phyloP scores from a whole-genome alignment of 1,140 invertebrate species.

The Drosophila murphyi region DNA sequence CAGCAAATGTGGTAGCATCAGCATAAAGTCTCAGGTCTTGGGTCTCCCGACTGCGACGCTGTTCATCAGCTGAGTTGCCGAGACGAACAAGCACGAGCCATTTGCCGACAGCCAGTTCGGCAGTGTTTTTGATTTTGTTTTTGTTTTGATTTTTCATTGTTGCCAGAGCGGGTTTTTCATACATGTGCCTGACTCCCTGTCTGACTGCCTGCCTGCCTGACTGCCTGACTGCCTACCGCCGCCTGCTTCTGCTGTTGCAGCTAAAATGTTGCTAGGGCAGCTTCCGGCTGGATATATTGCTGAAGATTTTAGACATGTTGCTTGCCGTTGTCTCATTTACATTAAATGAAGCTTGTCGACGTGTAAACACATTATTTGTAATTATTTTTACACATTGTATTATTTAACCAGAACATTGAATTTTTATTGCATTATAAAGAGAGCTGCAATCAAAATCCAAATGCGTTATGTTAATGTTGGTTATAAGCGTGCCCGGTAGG shows the following conservation, averaged over 20 bases:
- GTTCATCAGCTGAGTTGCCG: conserved; percentile 70
- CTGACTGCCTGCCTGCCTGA: no score
- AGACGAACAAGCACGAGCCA: conserved; percentile 48
- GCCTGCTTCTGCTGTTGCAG: background rate
- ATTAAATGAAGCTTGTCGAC: conserved; percentile 26
- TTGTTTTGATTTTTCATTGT: conserved; percentile 49
- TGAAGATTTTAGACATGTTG: background rate
- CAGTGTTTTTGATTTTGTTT: conserved; percentile 33
- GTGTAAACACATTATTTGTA: conserved; percentile 15
- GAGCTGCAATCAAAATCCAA: conserved; percentile 9
- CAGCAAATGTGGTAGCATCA: conserved; percentile 76
- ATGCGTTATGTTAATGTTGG: conserved; percentile 29
- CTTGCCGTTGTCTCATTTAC: conserved; percentile 15
- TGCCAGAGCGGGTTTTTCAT: conserved; percentile 55
- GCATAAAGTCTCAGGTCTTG: conserved; percentile 68
- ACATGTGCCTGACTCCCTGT: conserved; percentile 11
- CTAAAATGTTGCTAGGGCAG: conserved; percentile 50
- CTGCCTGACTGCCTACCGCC: no score
- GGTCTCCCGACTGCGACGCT: conserved; percentile 49
- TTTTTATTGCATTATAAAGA: background rate
- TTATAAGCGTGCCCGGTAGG: conserved; percentile 26
- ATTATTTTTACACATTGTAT: conserved; percentile 20
- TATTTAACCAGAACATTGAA: conserved; percentile 32
- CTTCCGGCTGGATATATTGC: conserved; percentile 53
- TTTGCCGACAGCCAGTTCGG: conserved; percentile 50